phyloP scores from a whole-genome alignment of 1,140 invertebrate genomes.

The Drosophila nannoptera region DNA sequence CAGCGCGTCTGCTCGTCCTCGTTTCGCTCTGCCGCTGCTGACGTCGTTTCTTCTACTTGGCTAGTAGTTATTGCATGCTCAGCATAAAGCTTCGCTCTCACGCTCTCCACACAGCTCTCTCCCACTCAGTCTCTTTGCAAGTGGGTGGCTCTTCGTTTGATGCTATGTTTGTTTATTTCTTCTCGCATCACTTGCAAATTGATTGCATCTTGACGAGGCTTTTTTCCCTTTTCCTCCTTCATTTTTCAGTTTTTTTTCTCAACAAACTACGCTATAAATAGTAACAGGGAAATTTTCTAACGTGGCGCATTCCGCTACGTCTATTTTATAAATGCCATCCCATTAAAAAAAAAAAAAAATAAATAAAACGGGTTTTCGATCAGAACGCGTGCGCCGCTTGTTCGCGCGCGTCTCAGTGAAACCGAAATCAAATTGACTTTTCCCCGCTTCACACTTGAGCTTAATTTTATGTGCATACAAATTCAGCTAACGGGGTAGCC shows the following conservation, averaged over 20 bases:
- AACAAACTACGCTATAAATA: slow-evolving; percentile 56
- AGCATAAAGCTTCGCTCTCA: slow-evolving; percentile 46
- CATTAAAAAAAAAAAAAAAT: slow-evolving; percentile 42
- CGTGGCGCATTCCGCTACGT: slow-evolving; percentile 52
- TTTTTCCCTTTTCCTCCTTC: slow-evolving; percentile 12
- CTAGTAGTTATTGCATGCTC: slow-evolving; percentile 46
- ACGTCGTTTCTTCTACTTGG: slow-evolving; percentile 30
- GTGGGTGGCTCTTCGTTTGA: slow-evolving; percentile 57
- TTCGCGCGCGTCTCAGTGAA: slow-evolving; percentile 61
- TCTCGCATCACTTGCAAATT: slow-evolving; percentile 66
- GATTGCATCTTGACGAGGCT: slow-evolving; percentile 67
- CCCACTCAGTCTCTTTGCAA: slow-evolving; percentile 13
- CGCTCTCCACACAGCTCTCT: slow-evolving; percentile 29
- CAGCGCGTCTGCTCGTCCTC: slow-evolving; percentile 58
- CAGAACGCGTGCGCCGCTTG: slow-evolving; percentile 49
- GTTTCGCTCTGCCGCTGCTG: slow-evolving; percentile 60
- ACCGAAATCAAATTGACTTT: slow-evolving; percentile 71
- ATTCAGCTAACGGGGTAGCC: slow-evolving; percentile 39
- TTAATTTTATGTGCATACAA: slow-evolving; percentile 43
- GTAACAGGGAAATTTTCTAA: slow-evolving; percentile 65
- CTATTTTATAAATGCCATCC: slow-evolving; percentile 64
- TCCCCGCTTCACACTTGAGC: slow-evolving; percentile 43
- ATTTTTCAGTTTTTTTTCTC: slow-evolving; percentile 14
- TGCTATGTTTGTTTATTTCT: slow-evolving; percentile 56
- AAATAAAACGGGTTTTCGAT: slow-evolving; percentile 65